phyloP scores from a whole-genome alignment of 2,888 invertebrate genomes.

The Tachina grossa region DNA sequence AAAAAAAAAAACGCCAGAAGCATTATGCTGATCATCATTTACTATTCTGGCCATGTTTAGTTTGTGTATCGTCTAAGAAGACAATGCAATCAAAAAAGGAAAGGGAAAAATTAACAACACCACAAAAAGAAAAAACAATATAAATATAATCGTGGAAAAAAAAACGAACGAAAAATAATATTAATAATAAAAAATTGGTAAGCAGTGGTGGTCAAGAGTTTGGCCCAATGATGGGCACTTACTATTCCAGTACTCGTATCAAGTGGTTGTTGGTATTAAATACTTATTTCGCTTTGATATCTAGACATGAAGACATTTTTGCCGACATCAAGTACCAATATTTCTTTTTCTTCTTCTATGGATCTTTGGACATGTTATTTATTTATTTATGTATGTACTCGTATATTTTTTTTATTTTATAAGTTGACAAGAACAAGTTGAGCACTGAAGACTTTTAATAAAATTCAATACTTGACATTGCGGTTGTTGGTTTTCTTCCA shows the following conservation, averaged over 20 bases:
- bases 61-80: conserved; percentile 63
- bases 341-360: conserved; percentile 52
- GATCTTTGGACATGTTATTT: conserved; percentile 40
- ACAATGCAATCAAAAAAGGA: conserved; percentile 35
- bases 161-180: neutral
- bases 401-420: conserved; percentile 9
- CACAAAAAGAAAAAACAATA: conserved; percentile 27
- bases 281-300: conserved; percentile 63
- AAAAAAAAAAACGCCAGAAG: conserved; percentile 29
- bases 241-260: conserved; percentile 35
- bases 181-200: conserved; percentile 5
- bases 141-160: conserved; percentile 4
- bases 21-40: conserved; percentile 74
- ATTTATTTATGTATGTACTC: neutral
- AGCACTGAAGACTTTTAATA: conserved; percentile 40
- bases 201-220: conserved; percentile 60
- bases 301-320: conserved; percentile 54
- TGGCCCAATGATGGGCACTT: conserved; percentile 51
- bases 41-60: conserved; percentile 72
- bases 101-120: conserved; percentile 28
- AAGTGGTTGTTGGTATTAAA: conserved; percentile 51
- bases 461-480: conserved; percentile 60
- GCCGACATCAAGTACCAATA: conserved; percentile 70
- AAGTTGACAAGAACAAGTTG: conserved; percentile 2
- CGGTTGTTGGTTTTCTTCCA: conserved; percentile 34